phyloP scores from a whole-genome alignment of 2,888 invertebrate genomes.

The Epinotia demarniana region DNA sequence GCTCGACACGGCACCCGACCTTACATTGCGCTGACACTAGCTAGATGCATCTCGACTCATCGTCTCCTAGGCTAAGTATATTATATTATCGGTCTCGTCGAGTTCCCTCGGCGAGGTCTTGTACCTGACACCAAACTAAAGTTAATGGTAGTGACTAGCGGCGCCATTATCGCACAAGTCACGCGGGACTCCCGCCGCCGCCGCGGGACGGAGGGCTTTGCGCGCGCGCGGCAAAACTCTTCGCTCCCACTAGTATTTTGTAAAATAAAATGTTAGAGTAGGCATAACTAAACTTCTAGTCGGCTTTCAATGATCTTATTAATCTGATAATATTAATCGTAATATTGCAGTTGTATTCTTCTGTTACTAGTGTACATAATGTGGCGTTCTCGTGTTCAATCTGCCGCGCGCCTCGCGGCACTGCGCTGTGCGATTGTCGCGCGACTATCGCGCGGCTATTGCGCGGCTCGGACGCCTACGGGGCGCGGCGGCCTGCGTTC shows the following conservation, averaged over 20 bases:
- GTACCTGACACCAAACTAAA: constrained; percentile 68
- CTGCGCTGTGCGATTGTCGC: constrained; percentile 36
- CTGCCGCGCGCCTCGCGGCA: constrained; percentile 41
- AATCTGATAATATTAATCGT: constrained; percentile 73
- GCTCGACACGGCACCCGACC: constrained; percentile 49
- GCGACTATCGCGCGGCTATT: constrained; percentile 47
- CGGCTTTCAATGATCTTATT: constrained; percentile 82
- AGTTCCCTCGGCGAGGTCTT: constrained; percentile 67
- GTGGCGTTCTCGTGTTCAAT: constrained; percentile 73
- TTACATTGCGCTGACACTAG: constrained; percentile 69
- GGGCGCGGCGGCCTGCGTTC: constrained; percentile 52
- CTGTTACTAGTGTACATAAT: constrained; percentile 73
- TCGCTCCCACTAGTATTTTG: constrained; percentile 43
- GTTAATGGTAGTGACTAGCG: constrained; percentile 47
- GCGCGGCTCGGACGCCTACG: constrained; percentile 47
- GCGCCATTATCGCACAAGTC: constrained; percentile 61
- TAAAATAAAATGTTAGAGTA: constrained; percentile 76
- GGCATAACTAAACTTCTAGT: constrained; percentile 81
- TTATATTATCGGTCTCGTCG: constrained; percentile 45
- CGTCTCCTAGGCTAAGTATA: constrained; percentile 46
- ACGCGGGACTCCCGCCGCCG: constrained; percentile 42
- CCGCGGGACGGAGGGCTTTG: constrained; percentile 46
- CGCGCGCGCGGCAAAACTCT: constrained; percentile 45
- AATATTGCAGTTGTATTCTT: constrained; percentile 71
- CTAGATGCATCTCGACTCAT: constrained; percentile 66